Evolutionary conservation across 2,888 invertebrate genomes (phyloP).

Genomic region (Thecophora atra): DNA sequence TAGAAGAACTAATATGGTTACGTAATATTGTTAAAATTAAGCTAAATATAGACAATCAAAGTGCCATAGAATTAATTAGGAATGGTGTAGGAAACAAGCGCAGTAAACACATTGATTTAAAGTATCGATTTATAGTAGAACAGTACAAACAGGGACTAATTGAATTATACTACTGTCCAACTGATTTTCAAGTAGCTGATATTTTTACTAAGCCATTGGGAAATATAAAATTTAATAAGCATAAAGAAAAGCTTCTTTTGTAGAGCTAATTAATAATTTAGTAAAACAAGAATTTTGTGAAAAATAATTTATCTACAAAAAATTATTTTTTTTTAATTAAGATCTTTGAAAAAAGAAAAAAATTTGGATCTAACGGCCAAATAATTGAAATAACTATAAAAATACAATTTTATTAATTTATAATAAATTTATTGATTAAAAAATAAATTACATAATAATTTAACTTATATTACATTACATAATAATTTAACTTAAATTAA

Average conservation of each 20-base stretch:
- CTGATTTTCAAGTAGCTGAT: constrained; percentile 7
- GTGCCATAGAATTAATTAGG: constrained; percentile 17
- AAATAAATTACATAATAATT: no score
- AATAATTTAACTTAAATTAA: no score
- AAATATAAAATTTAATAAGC: constrained; percentile 13
- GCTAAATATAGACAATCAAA: constrained; percentile 7
- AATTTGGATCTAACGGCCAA: no score
- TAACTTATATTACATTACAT: no score
- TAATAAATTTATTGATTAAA: no score
- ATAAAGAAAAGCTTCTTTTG: constrained; percentile 1
- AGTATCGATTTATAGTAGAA: constrained; percentile 9
- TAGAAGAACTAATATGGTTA: constrained; percentile 18
- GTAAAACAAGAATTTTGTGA: no score
- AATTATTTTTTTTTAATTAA: no score
- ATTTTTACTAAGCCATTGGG: constrained; percentile 14
- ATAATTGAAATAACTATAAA: no score
- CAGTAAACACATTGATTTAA: constrained; percentile 8
- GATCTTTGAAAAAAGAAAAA: no score
- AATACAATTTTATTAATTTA: no score
- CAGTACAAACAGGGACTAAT: neutral
- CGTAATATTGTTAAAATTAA: constrained; percentile 4
- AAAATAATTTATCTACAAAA: no score
- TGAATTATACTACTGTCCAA: neutral
- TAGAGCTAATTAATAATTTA: neutral
- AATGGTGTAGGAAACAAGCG: constrained; percentile 6